Evolutionary conservation across 2,113 vertebrate genomes (phyloP), one percentile per base, ranked within the genome.

Genomic region (Crypturellus undulatus): DNA sequence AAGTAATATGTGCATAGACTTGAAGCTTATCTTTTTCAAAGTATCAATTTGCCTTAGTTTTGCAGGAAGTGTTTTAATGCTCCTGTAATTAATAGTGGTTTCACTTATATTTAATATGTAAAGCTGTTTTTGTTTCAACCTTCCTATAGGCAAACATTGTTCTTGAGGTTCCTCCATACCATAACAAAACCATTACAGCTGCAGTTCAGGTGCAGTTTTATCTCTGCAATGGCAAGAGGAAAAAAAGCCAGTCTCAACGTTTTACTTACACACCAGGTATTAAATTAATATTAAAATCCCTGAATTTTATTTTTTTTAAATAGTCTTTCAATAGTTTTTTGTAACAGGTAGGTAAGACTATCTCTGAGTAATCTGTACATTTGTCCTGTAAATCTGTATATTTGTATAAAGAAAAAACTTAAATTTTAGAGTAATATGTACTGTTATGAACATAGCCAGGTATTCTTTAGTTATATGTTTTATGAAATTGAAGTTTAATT

Each of bases 181-280:
- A 99, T 97, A 99, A 99, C 94, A 99, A 99, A 98, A 96, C 98
- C 76, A 98, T 99, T 97, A 98, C 98, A 94, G 98, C 99, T 87
- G 98, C 99, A 24, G 98, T 99, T 90, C 99, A 99, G 97, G 99
- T 99, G 97, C 99, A 99, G 97, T 99, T 99, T 97, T 99, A 99
- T 92, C 99, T 99, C 94, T 99, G 99, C 97, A 99, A 99, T 90
- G 99, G 99, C 94, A 99, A 99, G 96, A 98, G 99, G 98, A 99
- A 99, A 98, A 98, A 99, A 97, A 99, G 99, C 98, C 99, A 99
- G 96, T 99, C 99, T 83, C 99, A 99, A 79, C 99, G 99, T 94
- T 99, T 99, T 97, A 99, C 99, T 83, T 99, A 99, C 45, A 98
- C 99, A 96, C 99, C 99, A 99, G 99, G 99, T 99, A 98, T 26